Evolutionary conservation across 2,888 invertebrate genomes (phyloP), one percentile per base, ranked within the genome.

Genomic region (Nymphalis polychloros): DNA sequence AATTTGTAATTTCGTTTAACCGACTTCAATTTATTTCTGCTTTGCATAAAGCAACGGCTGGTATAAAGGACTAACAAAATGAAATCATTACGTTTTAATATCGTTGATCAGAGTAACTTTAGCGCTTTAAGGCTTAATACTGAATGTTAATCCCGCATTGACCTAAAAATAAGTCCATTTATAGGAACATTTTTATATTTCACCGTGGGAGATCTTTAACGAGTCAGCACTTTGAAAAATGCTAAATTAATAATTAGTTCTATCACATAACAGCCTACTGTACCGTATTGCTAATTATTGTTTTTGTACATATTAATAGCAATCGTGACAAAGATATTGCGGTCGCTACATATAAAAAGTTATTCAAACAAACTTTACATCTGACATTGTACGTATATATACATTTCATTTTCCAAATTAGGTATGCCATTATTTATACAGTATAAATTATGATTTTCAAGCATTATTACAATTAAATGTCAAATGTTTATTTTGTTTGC

Each of bases 21-120:
- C 61, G 64, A 60, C 55, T 64, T 57, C 48, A 64, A 64, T 68
- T 68, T 64, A 64, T 68, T 68, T 68, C 68, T 68, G 60, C 64
- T 68, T 64, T 64, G 64, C 68, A 68, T 68, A 60, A 68, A 68
- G 61, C 64, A 61, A 64, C 68, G 64, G 68, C 64, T 64, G 68
- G 20, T 64, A 57, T 53, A 49, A 64, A 68, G 61, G 61, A 67
- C 66, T 55, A 67, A 57, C 66, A 53, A 67, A 67, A 67, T 67
- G 55, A 67, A 67, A 67, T 67, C 48, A 67, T 67, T 67, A 62
- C 61, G 61, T 62, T 67, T 61, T 62, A 67, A 67, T 62, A 67
- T 62, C 61, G 47, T 60, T 61, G 61, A 67, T 62, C 53, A 62
- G 48, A 46, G 66, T 48, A 67, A 67, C 61, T 61, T 67, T 67